Evolutionary conservation across 2,888 invertebrate genomes (phyloP), one percentile per base, ranked within the genome.

Genomic region (Orchesellides sinensis): DNA sequence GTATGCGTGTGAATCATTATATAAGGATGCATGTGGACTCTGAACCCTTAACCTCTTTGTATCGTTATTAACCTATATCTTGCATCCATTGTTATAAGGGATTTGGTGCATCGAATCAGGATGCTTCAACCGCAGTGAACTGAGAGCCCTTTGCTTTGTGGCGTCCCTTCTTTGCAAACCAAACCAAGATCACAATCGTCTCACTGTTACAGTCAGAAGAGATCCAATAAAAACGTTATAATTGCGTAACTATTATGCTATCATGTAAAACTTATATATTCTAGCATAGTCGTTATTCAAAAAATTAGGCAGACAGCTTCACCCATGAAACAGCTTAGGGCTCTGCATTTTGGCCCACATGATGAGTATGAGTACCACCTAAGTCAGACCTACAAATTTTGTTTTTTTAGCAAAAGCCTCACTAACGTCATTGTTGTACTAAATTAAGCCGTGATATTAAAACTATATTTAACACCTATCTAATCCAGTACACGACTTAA

Each of bases 11-110:
- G n/a, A n/a, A n/a, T n/a, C n/a, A 35, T 35, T 8, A 8, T 35
- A 19, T 49, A 17, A 49, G 21, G 21, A 49, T 49, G 49, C 49
- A 12, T 49, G n/a, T 32, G 52, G 32, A 8, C n/a, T 35, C n/a
- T 74, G 49, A 54, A 65, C 74, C 65, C 35, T 74, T 74, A 74
- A 74, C 74, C 74, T 74, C 65, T 74, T 74, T 74, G 65, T 63
- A 21, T 65, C 29, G 74, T 74, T 74, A 74, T 74, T 74, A 74
- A 74, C 74, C 74, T 74, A 74, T 74, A 65, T 74, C 32, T 49
- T 6, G n/a, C 47, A 17, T 29, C 14, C 52, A 70, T 8, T 66
- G 40, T 14, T n/a, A 61, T 25, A 32, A 5, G 29, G 25, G 29
- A 17, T 29, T n/a, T 40, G 65, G 65, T 65, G 65, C 45, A 65